Percentiles rank a stretch among this genome's conserved stretches.
Conservation (phyloP, 1,140 invertebrate genomes). For the Bombus cullumanus region DNA sequence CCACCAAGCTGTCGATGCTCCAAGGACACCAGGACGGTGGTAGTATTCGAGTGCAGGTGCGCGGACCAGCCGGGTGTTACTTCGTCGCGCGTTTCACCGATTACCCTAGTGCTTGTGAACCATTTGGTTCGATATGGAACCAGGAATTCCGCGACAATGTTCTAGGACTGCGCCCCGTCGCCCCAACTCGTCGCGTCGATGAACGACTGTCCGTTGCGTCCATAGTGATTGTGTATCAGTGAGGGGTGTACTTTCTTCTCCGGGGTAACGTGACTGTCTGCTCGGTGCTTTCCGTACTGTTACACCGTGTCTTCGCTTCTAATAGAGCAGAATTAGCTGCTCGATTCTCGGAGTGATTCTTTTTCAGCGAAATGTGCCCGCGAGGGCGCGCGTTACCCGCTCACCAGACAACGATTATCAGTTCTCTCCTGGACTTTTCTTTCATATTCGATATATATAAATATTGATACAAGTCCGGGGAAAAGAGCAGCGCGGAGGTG, state of each 20-base stretch:
- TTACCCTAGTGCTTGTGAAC: slow-evolving; percentile 37
- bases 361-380: slow-evolving; percentile 47
- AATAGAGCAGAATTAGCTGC: too few relatives aligned
- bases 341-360: not conserved
- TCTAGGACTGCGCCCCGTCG: slow-evolving; percentile 8
- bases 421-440: not conserved
- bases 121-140: slow-evolving; percentile 4
- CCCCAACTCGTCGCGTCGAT: not conserved
- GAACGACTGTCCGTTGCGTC: slow-evolving; percentile 13
- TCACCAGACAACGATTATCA: not conserved
- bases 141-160: not conserved
- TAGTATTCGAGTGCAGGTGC: slow-evolving; percentile 55
- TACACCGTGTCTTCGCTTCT: not conserved
- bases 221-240: slow-evolving; percentile 59
- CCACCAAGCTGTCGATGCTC: slow-evolving; percentile 25
- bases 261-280: slow-evolving; percentile 32
- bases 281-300: slow-evolving; percentile 11
- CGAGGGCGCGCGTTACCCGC: slow-evolving; percentile 17
- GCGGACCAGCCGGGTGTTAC: slow-evolving; percentile 39
- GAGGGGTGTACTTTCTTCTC: slow-evolving; percentile 33
- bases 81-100: not conserved
- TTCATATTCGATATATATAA: not conserved
- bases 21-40: slow-evolving; percentile 10
- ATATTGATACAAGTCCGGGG: not conserved
- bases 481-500: not conserved